A percentile compares a stretch with the other conserved stretches of the same genome.
phyloP scores from a whole-genome alignment of 2,797 vertebrate species.

The Numenius phaeopus region DNA sequence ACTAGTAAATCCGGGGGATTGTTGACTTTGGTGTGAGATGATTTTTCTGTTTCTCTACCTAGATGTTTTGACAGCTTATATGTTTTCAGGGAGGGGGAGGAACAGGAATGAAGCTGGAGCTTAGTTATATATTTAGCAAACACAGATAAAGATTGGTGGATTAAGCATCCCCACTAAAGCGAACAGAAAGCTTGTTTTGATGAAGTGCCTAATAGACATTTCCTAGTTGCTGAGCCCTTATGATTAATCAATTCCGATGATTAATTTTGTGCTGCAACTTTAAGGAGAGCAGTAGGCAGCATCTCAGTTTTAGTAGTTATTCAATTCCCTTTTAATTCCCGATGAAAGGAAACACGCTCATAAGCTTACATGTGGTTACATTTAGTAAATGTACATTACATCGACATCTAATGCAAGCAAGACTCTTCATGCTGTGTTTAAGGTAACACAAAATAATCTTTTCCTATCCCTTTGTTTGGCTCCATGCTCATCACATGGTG shows the following conservation, averaged over 20 bases:
- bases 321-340: not conserved
- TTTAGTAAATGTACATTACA: not conserved
- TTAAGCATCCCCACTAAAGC: not conserved
- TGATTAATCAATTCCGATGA: not conserved
- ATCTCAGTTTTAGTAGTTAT: not conserved
- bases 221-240: not conserved
- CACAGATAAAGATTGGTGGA: not conserved
- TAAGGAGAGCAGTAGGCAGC: not conserved
- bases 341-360: not conserved
- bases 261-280: constrained; percentile 25
- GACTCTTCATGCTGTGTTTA: not conserved
- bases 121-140: constrained; percentile 3
- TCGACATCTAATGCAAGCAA: not conserved
- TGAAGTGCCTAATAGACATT: constrained; percentile 15
- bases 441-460: not conserved
- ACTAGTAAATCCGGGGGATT: not conserved
- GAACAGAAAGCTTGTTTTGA: constrained; percentile 33
- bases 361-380: not conserved
- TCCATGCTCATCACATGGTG: not conserved
- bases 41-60: not conserved
- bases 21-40: not conserved
- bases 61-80: not conserved
- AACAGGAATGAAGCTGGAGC: not conserved
- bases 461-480: not conserved
- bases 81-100: not conserved